A percentile compares a stretch with the other conserved stretches of the same genome.
These are phyloP conservation scores for Thamnophis elegans DNA, from an alignment of 2,797 vertebrate species.

Conservation along the genomic window DNA sequence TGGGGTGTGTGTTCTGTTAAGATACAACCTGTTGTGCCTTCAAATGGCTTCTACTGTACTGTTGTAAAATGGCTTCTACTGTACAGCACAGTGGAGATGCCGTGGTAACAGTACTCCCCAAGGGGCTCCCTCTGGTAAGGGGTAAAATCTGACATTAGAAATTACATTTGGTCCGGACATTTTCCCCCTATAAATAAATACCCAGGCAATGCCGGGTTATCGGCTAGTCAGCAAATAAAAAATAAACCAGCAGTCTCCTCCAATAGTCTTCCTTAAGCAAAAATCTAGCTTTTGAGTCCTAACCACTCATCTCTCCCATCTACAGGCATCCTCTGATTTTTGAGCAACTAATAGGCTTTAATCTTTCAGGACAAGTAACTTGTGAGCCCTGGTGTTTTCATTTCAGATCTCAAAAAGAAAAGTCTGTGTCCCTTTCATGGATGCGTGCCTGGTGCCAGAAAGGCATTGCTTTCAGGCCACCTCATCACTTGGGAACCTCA, in stretches of 20 bases:
- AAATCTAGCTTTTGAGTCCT: constrained; percentile 37
- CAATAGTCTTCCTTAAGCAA: constrained; percentile 36
- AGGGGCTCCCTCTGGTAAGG: no score
- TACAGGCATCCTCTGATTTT: constrained; percentile 50
- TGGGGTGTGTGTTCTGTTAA: no score
- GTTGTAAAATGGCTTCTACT: no score
- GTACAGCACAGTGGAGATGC: no score
- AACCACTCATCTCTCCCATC: background rate
- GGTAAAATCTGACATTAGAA: no score
- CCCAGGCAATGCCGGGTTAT: no score
- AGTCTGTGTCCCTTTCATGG: constrained; percentile 57
- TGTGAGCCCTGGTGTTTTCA: constrained; percentile 53
- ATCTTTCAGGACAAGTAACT: constrained; percentile 54
- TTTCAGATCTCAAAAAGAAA: constrained; percentile 55
- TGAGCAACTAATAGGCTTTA: constrained; percentile 52
- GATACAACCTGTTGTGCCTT: no score
- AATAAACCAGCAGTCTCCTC: constrained; percentile 18
- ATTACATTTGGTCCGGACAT: no score
- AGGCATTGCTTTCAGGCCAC: constrained; percentile 55
- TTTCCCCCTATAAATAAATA: no score
- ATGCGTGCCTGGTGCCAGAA: constrained; percentile 38
- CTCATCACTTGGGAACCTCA: constrained; percentile 69
- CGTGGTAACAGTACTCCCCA: no score
- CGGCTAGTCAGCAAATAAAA: background rate
- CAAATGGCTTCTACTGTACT: no score